These are phyloP conservation scores for Xanthorhoe designata DNA, from an alignment of 2,888 invertebrate genomes.

Conservation along the genomic window DNA sequence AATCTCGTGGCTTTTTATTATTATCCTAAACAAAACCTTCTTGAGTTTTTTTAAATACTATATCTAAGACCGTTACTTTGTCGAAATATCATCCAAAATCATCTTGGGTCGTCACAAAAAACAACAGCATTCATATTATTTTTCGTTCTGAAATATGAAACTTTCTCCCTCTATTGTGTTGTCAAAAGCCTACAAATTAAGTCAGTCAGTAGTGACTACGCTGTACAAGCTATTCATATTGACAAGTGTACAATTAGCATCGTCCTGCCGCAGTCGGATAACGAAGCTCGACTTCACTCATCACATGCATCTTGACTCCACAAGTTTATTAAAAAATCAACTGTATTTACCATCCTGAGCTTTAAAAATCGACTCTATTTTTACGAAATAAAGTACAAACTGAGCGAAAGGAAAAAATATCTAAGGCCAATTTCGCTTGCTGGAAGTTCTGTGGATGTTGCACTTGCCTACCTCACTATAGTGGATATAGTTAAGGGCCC, in stretches of 20 bases:
- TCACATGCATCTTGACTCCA: slow-evolving; percentile 68
- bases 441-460: slow-evolving; percentile 56
- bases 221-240: slow-evolving; percentile 51
- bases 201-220: slow-evolving; percentile 29
- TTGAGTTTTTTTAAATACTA: no score
- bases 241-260: slow-evolving; percentile 73
- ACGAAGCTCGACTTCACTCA: slow-evolving; percentile 73
- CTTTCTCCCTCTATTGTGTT: not conserved
- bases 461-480: slow-evolving; percentile 60
- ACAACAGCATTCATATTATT: not conserved
- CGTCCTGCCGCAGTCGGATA: slow-evolving; percentile 67
- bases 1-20: no score
- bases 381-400: slow-evolving; percentile 27
- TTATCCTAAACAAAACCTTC: no score
- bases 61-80: no score
- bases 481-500: slow-evolving; percentile 65
- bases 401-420: not conserved
- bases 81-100: no score
- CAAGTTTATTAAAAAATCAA: slow-evolving; percentile 54
- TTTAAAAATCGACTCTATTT: slow-evolving; percentile 35
- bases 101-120: no score
- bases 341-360: slow-evolving; percentile 30
- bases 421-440: slow-evolving; percentile 39
- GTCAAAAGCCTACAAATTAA: slow-evolving; percentile 25
- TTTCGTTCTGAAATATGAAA: not conserved